These are phyloP conservation scores for Caradrina clavipalpis DNA, from an alignment of 2,888 invertebrate genomes.

Conservation along the genomic window DNA sequence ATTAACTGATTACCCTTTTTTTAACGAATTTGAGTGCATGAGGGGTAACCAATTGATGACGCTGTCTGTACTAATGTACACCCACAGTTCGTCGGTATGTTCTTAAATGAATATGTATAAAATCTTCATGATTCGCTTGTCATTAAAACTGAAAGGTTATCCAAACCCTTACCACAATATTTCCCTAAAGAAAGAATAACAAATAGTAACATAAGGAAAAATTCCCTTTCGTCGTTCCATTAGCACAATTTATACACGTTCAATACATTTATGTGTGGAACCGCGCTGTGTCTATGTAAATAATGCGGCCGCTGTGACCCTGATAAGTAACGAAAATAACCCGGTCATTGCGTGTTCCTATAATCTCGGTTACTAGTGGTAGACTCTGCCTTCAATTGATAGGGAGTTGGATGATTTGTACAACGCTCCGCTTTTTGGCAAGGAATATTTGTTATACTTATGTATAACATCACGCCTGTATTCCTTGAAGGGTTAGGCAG, in stretches of 20 bases:
- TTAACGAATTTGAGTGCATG: too few species aligned
- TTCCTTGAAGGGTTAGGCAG: too few species aligned
- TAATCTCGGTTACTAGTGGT: slow-evolving; percentile 76
- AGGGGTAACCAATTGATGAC: too few species aligned
- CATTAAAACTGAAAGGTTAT: background rate
- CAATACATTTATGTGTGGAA: slow-evolving; percentile 60
- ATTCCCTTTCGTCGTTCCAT: slow-evolving; percentile 41
- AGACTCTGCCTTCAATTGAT: slow-evolving; percentile 60
- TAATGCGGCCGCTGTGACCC: slow-evolving; percentile 77
- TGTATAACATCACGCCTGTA: too few species aligned
- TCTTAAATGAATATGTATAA: too few species aligned
- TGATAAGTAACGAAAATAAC: slow-evolving; percentile 88
- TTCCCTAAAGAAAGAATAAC: slow-evolving; percentile 12
- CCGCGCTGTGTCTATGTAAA: slow-evolving; percentile 73
- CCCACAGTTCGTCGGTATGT: too few species aligned
- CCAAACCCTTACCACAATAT: slow-evolving; percentile 11
- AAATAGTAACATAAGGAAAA: slow-evolving; percentile 20
- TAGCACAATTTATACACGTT: slow-evolving; percentile 46
- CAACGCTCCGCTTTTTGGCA: slow-evolving; percentile 4
- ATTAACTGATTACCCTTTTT: too few species aligned
- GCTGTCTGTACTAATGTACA: too few species aligned
- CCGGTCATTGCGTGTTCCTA: slow-evolving; percentile 76
- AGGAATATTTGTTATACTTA: background rate
- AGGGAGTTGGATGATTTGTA: slow-evolving; percentile 48
- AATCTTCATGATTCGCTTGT: background rate